Evolutionary conservation across 2,888 invertebrate species (phyloP), one percentile per base, ranked within the genome.

Genomic region (Sarcophaga variegata): DNA sequence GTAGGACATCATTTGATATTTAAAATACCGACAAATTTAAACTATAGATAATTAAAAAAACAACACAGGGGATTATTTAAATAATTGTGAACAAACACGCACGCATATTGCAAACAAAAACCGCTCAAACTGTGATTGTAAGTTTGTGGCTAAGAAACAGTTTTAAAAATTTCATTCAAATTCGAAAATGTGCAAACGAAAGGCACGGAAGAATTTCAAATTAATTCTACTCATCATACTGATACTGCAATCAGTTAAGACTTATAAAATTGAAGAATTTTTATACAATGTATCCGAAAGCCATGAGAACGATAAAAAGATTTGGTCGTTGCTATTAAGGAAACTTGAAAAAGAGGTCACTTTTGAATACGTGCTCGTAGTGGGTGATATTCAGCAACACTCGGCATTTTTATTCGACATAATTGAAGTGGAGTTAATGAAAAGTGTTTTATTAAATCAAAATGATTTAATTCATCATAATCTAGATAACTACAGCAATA

Each of bases 41-140:
- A 17, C 54, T 54, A 54, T 54, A 54, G 17, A 54, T 1, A 17
- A 0, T 12, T 14, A 14, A 54, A 54, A 49, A 49, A 14, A 0
- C 17, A 14, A 14, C 5, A 4, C 17, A 14, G 5, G 12, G 17
- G 17, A 69, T 45, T 69, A 77, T 72, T 64, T 69, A 74, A 77
- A 72, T 77, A 86, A 83, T 83, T 77, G n/a, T 70, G 20, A 11
- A 12, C n/a, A 78, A 86, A 86, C 74, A 81, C 77, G 83, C 75
- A 79, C 76, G 69, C 66, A 63, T 72, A 77, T 67, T 49, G 22
- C 6, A 54, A 37, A 0, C 25, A 17, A 11, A 64, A 49, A 14
- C 59, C 67, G 17, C 63, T 17, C n/a, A 49, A 27, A 20, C 27
- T 10, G 12, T 17, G 54, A 14, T 54, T 54, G 54, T 54, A 17